Evolutionary conservation across 2,113 vertebrate species (phyloP).

Genomic region (Prunella himalayana): DNA sequence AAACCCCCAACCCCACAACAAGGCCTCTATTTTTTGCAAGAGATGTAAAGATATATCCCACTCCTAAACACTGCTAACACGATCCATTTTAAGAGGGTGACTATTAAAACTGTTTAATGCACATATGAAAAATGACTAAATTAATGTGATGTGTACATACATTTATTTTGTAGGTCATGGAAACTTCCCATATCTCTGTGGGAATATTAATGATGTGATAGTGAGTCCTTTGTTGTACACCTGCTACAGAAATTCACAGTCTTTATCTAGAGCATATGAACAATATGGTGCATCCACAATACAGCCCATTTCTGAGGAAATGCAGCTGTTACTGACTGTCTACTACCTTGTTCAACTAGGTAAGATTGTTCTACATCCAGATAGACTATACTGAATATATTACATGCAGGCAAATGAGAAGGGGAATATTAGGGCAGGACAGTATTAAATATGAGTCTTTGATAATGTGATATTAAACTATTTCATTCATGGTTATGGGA

Average conservation of each 20-base stretch:
- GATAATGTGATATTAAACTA: background rate
- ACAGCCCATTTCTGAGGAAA: slow-evolving; percentile 92
- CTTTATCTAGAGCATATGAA: slow-evolving; percentile 86
- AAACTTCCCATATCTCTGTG: slow-evolving; percentile 87
- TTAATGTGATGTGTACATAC: background rate
- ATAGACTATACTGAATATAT: background rate
- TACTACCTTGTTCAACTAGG: slow-evolving; percentile 98
- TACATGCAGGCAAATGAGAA: background rate
- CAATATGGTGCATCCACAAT: slow-evolving; percentile 82
- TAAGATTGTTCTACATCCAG: slow-evolving; percentile 60
- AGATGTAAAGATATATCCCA: background rate
- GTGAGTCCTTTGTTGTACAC: slow-evolving; percentile 88
- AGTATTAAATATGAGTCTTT: background rate
- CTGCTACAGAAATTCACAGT: slow-evolving; percentile 91
- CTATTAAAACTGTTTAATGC: background rate
- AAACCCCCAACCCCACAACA: background rate
- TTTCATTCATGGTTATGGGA: background rate
- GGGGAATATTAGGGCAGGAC: background rate
- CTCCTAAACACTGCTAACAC: background rate
- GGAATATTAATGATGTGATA: slow-evolving; percentile 87
- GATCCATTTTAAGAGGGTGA: background rate
- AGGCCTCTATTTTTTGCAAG: background rate
- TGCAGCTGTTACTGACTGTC: slow-evolving; percentile 93
- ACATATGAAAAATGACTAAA: background rate
- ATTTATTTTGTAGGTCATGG: slow-evolving; percentile 83